Percentiles rank a stretch among this genome's conserved stretches.
Conservation (phyloP, 2,797 vertebrate genomes). For the Helarctos malayanus region DNA sequence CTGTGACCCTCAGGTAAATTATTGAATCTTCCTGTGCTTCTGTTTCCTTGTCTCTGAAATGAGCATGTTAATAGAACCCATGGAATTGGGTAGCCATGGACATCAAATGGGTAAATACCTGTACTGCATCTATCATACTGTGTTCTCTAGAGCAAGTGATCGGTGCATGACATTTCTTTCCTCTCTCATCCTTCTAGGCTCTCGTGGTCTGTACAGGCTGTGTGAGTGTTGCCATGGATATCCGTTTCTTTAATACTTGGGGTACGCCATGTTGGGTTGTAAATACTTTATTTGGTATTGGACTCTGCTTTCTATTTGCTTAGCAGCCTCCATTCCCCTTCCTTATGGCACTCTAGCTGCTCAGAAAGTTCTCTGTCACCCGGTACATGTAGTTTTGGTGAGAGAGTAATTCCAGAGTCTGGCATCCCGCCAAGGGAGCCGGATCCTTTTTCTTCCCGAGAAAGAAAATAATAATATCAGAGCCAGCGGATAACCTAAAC, state of each 20-base stretch:
- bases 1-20: neutral
- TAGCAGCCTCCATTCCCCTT: neutral
- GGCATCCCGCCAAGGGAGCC: neutral
- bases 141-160: neutral
- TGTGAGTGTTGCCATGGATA: neutral
- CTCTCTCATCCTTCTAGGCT: neutral
- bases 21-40: neutral
- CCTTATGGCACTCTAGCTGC: neutral
- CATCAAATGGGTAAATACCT: neutral
- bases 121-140: neutral
- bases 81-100: neutral
- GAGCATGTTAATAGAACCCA: neutral
- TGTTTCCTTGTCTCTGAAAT: neutral
- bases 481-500: neutral
- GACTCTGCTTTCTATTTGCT: neutral
- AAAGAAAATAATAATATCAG: neutral
- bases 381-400: neutral
- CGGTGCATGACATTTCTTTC: neutral
- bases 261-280: neutral
- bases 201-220: neutral
- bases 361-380: neutral
- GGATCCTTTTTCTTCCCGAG: neutral
- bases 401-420: conserved; percentile 10
- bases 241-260: neutral
- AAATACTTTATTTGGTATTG: neutral